Evolutionary conservation across 2,113 vertebrate genomes (phyloP).

Genomic region (Dendrocopos noguchii): DNA sequence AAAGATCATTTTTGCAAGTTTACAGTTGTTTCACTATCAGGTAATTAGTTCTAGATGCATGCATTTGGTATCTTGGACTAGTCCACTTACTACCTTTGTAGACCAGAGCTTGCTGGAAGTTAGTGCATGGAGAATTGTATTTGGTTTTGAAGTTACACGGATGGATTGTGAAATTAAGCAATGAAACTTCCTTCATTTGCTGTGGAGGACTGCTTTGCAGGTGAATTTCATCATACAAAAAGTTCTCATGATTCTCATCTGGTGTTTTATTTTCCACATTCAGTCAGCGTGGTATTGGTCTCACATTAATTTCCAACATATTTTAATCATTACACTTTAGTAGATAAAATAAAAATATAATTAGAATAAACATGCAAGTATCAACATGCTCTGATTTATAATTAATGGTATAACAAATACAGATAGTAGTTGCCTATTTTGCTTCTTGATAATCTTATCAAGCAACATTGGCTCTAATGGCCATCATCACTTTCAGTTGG

Average conservation of each 20-base stretch:
- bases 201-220: background rate
- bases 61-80: background rate
- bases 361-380: background rate
- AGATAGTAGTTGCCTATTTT: background rate
- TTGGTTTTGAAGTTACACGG: background rate
- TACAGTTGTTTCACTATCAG: background rate
- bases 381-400: background rate
- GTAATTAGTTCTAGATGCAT: background rate
- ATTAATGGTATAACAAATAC: background rate
- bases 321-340: background rate
- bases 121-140: rapidly evolving
- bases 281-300: background rate
- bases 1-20: background rate
- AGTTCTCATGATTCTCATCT: background rate
- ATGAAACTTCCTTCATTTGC: background rate
- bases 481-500: background rate
- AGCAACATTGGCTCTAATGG: background rate
- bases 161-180: background rate
- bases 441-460: background rate
- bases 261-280: rapidly evolving
- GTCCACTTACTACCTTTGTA: background rate
- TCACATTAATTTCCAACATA: background rate
- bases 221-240: background rate
- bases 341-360: background rate
- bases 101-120: background rate